A percentile compares a stretch with the other conserved stretches of the same genome.
phyloP scores from a whole-genome alignment of 1,140 invertebrate species.

The Stegodyphus dumicola region DNA sequence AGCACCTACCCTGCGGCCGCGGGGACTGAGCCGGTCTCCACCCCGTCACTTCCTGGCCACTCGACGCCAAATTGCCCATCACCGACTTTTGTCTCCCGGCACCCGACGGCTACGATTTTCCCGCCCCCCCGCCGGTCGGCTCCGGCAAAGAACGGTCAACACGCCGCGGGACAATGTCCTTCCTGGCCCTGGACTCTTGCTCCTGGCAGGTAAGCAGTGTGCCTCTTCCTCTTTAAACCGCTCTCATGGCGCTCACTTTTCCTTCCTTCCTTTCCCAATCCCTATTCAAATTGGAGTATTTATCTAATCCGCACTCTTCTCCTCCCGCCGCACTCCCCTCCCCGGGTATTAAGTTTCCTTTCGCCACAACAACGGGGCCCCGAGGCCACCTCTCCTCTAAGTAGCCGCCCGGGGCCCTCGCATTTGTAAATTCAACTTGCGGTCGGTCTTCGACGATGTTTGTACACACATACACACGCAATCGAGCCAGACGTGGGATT shows the following conservation, averaged over 20 bases:
- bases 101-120: slow-evolving; percentile 51
- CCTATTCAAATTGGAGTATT: slow-evolving; percentile 60
- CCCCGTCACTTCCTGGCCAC: slow-evolving; percentile 53
- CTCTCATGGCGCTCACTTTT: neutral
- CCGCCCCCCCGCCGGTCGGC: slow-evolving; percentile 27
- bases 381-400: slow-evolving; percentile 11
- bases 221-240: slow-evolving; percentile 12
- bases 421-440: slow-evolving; percentile 34
- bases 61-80: slow-evolving; percentile 57
- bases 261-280: slow-evolving; percentile 14
- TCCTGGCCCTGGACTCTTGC: slow-evolving; percentile 61
- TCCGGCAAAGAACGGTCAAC: slow-evolving; percentile 55
- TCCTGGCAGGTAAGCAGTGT: slow-evolving; percentile 60
- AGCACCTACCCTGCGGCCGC: slow-evolving; percentile 18
- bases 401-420: slow-evolving; percentile 8
- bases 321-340: slow-evolving; percentile 11
- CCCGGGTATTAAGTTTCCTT: slow-evolving; percentile 49
- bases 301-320: slow-evolving; percentile 50
- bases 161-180: slow-evolving; percentile 58
- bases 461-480: neutral
- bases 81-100: slow-evolving; percentile 33
- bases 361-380: slow-evolving; percentile 6
- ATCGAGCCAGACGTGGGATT: neutral
- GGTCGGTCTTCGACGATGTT: neutral
- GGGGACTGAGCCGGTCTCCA: neutral